phyloP scores from a whole-genome alignment of 2,888 invertebrate genomes.

The Zygaena filipendulae region DNA sequence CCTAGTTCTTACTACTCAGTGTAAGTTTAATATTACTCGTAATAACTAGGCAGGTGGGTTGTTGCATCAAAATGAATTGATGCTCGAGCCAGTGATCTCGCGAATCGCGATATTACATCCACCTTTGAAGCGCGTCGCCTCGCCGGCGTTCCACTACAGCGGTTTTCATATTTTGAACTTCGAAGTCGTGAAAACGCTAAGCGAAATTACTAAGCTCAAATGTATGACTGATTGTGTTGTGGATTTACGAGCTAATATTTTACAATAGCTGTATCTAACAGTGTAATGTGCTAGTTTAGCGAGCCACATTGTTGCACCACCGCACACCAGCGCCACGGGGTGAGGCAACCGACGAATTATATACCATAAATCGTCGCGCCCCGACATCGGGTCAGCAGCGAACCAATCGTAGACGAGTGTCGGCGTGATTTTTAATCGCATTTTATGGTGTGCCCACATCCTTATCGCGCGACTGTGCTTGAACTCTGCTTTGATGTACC shows the following conservation, averaged over 20 bases:
- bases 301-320: constrained; percentile 18
- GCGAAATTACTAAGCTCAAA: not conserved
- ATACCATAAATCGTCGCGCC: not conserved
- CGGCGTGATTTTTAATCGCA: constrained; percentile 13
- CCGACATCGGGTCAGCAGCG: not conserved
- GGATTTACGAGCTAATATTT: constrained; percentile 35
- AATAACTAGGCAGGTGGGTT: too few relatives aligned
- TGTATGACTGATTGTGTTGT: constrained; percentile 18
- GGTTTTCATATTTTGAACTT: too few relatives aligned
- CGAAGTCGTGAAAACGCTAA: too few relatives aligned
- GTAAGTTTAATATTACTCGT: too few relatives aligned
- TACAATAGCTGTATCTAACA: constrained; percentile 31
- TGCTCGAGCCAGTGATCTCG: too few relatives aligned
- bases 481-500: constrained; percentile 3
- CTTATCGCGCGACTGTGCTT: constrained; percentile 4
- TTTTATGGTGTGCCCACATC: constrained; percentile 18
- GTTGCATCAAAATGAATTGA: too few relatives aligned
- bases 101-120: too few relatives aligned
- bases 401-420: constrained; percentile 4
- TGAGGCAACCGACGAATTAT: not conserved
- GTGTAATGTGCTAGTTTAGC: constrained; percentile 20
- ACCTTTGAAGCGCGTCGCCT: too few relatives aligned
- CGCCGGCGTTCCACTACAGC: too few relatives aligned
- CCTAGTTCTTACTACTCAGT: too few relatives aligned
- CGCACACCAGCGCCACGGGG: not conserved